A percentile compares a stretch with the other conserved stretches of the same genome.
These are phyloP conservation scores for Novumbra hubbsi DNA, from an alignment of 2,797 vertebrate species.

Conservation along the genomic window DNA sequence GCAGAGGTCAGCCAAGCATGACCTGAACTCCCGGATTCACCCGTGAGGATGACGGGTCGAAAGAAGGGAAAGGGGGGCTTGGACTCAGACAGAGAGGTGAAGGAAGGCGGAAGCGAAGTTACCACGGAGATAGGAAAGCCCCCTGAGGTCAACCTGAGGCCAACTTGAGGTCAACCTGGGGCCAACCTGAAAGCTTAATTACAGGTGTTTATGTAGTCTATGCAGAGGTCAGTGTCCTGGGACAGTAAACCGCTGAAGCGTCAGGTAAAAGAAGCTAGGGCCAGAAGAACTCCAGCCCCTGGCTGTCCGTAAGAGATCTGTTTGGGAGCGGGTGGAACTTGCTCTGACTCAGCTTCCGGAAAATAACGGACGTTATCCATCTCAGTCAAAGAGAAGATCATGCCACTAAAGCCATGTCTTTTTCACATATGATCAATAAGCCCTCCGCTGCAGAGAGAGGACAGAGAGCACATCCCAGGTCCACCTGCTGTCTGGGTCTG, in stretches of 20 bases:
- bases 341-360: neutral
- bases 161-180: conserved; percentile 14
- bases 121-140: conserved; percentile 23
- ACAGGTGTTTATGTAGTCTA: conserved; percentile 26
- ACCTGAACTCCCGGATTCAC: conserved; percentile 48
- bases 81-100: neutral
- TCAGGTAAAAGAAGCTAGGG: conserved; percentile 13
- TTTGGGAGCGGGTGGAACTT: conserved; percentile 14
- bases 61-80: conserved; percentile 33
- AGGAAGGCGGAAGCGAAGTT: conserved; percentile 24
- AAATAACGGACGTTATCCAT: conserved; percentile 6
- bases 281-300: neutral
- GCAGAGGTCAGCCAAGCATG: conserved; percentile 33
- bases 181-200: conserved; percentile 40
- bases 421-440: conserved; percentile 9
- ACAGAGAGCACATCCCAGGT: neutral
- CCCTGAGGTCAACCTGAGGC: conserved; percentile 25
- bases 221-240: conserved; percentile 11
- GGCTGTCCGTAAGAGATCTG: conserved; percentile 1
- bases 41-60: neutral
- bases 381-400: neutral
- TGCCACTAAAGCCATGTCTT: conserved; percentile 1
- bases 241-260: conserved; percentile 8
- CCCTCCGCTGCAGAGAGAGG: neutral
- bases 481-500: conserved; percentile 21